phyloP scores from a whole-genome alignment of 2,888 invertebrate genomes.

The Parnassius apollo region DNA sequence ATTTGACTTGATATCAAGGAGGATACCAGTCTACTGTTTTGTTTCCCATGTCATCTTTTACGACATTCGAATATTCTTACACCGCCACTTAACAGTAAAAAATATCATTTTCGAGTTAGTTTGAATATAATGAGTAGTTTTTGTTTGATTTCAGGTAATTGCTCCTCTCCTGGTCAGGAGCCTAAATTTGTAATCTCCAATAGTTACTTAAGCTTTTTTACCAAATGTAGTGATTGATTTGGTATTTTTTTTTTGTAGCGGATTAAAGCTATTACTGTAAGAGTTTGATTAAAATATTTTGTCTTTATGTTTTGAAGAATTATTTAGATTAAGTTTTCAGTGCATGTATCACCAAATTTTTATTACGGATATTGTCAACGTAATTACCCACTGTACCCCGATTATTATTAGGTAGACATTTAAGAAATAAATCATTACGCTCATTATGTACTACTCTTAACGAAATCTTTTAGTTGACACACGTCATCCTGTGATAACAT shows the following conservation, averaged over 20 bases:
- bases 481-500: conserved; percentile 72
- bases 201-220: conserved; percentile 59
- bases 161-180: neutral
- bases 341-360: conserved; percentile 13
- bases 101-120: neutral
- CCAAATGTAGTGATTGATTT: conserved; percentile 47
- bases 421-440: conserved; percentile 8
- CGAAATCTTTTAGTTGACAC: conserved; percentile 46
- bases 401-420: neutral
- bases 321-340: conserved; percentile 20
- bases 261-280: conserved; percentile 1
- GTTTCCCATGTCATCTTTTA: too few relatives aligned
- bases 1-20: too few relatives aligned
- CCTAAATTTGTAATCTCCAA: conserved; percentile 54
- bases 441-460: conserved; percentile 21
- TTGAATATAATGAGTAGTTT: too few relatives aligned
- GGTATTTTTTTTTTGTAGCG: conserved; percentile 9
- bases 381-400: neutral
- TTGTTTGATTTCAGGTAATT: conserved; percentile 8
- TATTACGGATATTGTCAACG: conserved; percentile 4
- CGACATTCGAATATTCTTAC: neutral
- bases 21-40: too few relatives aligned
- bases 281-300: conserved; percentile 7
- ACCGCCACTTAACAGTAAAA: neutral
- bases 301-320: conserved; percentile 11